Percentiles rank a stretch among this genome's conserved stretches.
Conservation (phyloP, 2,113 vertebrate species). For the Anguilla rostrata region DNA sequence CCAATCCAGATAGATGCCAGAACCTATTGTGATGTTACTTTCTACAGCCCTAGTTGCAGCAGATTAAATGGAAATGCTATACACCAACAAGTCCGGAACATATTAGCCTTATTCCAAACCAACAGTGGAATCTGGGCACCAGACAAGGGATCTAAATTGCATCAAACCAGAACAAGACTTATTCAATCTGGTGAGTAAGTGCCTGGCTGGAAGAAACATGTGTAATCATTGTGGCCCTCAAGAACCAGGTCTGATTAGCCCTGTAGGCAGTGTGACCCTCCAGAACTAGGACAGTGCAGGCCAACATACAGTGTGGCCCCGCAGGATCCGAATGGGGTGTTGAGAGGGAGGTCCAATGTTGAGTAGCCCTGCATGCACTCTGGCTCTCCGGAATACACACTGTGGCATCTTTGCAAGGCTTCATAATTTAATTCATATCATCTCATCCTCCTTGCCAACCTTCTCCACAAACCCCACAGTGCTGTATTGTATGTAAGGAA, state of each 20-base stretch:
- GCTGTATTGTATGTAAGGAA: not conserved
- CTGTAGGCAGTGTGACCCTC: not conserved
- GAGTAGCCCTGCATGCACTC: not conserved
- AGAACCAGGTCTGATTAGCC: not conserved
- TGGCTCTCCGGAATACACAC: not conserved
- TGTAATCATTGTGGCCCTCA: not conserved
- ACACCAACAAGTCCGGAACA: too few species aligned
- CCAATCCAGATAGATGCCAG: not conserved
- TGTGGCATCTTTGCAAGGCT: not conserved
- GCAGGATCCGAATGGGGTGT: not conserved
- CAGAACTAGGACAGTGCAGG: too few species aligned
- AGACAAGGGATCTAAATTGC: not conserved
- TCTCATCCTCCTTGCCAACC: not conserved
- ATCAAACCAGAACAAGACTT: too few species aligned
- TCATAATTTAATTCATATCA: not conserved
- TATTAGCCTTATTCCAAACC: not conserved
- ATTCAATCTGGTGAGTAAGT: too few species aligned
- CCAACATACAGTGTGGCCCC: not conserved
- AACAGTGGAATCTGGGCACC: not conserved
- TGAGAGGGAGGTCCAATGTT: too few species aligned
- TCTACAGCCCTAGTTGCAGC: not conserved
- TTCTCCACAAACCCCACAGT: not conserved
- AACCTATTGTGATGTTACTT: not conserved
- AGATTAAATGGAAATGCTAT: not conserved
- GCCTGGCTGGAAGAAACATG: not conserved